These are phyloP conservation scores for Notothenia coriiceps DNA, from an alignment of 2,113 vertebrate genomes.

Conservation along the genomic window DNA sequence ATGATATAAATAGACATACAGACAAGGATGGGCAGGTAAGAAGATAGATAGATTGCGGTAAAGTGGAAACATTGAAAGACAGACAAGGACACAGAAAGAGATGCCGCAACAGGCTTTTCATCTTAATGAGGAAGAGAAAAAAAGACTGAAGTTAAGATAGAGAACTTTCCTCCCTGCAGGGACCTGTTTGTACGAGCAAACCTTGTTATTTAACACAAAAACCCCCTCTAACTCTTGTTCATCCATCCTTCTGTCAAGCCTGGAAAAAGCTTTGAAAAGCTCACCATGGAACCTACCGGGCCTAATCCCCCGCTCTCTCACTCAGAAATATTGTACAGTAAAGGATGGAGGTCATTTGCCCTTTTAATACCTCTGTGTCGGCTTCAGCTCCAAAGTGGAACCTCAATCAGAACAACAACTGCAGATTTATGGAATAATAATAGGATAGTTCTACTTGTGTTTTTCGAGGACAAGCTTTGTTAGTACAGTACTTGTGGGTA, in stretches of 20 bases:
- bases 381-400: conserved; percentile 72
- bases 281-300: conserved; percentile 46
- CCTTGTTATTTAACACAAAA: conserved; percentile 48
- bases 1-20: conserved; percentile 59
- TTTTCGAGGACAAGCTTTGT: conserved; percentile 31
- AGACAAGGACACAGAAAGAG: conserved; percentile 20
- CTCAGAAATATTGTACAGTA: conserved; percentile 66
- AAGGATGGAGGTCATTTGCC: conserved; percentile 68
- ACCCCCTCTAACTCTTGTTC: conserved; percentile 26
- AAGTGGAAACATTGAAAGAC: background rate
- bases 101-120: background rate
- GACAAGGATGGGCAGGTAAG: conserved; percentile 33
- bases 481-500: conserved; percentile 31
- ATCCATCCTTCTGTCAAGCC: conserved; percentile 35
- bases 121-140: conserved; percentile 17
- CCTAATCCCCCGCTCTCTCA: conserved; percentile 63
- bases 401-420: conserved; percentile 65
- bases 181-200: conserved; percentile 27
- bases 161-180: background rate
- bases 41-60: background rate
- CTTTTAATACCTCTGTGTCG: conserved; percentile 67
- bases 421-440: conserved; percentile 70
- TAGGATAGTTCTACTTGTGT: conserved; percentile 44
- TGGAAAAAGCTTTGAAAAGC: conserved; percentile 54
- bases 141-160: background rate